Percentiles rank a stretch among this genome's conserved stretches.
Evolutionary conservation across 2,888 invertebrate species (phyloP).

Genomic region (Rhorus exstirpatorius): DNA sequence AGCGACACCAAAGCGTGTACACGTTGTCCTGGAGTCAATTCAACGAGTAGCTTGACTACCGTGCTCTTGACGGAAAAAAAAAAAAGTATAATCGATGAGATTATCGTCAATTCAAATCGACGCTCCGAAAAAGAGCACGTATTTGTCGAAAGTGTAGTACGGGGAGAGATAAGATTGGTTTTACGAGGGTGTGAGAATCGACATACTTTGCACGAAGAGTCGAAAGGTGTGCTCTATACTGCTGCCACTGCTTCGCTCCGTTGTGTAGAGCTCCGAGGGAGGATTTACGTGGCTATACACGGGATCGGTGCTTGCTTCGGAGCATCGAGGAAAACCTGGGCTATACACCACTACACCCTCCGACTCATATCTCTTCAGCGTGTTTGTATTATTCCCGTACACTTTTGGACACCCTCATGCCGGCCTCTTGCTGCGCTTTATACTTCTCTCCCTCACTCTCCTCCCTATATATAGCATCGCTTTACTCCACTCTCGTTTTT

Average conservation of each 20-base stretch:
- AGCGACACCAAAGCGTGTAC: no score
- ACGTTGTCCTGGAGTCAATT: no score
- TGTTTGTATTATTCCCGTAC: slow-evolving; percentile 55
- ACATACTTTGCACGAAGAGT: slow-evolving; percentile 12
- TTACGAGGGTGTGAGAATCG: slow-evolving; percentile 8
- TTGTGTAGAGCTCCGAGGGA: slow-evolving; percentile 43
- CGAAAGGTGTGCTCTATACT: background rate
- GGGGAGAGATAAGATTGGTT: slow-evolving; percentile 8
- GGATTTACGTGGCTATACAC: slow-evolving; percentile 66
- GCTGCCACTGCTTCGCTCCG: slow-evolving; percentile 29
- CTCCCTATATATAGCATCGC: slow-evolving; percentile 11
- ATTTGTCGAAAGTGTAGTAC: slow-evolving; percentile 36
- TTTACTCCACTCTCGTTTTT: background rate
- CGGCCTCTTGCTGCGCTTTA: slow-evolving; percentile 15
- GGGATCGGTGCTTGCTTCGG: slow-evolving; percentile 51
- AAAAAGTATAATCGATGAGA: background rate
- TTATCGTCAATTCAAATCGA: background rate
- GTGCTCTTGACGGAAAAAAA: background rate
- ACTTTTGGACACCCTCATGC: slow-evolving; percentile 48
- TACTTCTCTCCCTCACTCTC: slow-evolving; percentile 2
- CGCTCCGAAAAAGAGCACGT: background rate
- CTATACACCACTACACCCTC: slow-evolving; percentile 39
- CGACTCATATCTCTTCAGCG: slow-evolving; percentile 64
- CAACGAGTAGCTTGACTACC: no score
- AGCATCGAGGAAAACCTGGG: background rate